Conservation (phyloP, 1,140 invertebrate species). For the Coptotermes formosanus region DNA sequence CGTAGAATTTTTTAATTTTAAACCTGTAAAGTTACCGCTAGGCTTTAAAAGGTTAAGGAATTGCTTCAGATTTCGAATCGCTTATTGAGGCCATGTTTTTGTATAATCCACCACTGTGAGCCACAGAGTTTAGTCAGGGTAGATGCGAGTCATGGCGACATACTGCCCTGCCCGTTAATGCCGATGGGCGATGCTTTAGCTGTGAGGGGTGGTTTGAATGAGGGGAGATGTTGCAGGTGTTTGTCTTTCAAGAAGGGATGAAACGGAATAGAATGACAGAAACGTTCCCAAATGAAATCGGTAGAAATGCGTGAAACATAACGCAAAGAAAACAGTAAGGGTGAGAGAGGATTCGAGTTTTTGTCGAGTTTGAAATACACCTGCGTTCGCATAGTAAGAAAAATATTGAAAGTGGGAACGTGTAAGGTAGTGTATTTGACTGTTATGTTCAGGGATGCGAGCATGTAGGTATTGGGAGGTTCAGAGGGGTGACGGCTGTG, state of each 20-base stretch:
- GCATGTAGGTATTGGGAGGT: too few species aligned
- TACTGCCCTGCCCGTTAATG: neutral
- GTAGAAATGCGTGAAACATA: neutral
- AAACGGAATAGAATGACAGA: neutral
- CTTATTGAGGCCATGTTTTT: neutral
- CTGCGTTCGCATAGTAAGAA: too few species aligned
- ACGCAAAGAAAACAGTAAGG: neutral
- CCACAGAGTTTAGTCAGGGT: neutral
- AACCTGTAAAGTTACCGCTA: too few species aligned
- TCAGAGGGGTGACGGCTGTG: too few species aligned
- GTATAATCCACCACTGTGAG: neutral
- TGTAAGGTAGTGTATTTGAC: too few species aligned
- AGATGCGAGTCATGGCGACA: neutral
- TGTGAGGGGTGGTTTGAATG: neutral
- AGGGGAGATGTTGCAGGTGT: neutral
- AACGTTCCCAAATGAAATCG: conserved; percentile 4
- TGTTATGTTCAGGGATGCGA: too few species aligned
- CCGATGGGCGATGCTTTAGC: too few species aligned
- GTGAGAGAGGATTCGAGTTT: neutral
- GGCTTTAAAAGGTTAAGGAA: too few species aligned
- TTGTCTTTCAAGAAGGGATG: neutral
- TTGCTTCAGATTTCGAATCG: neutral
- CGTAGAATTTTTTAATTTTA: too few species aligned
- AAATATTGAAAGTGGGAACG: too few species aligned
- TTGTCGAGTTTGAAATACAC: neutral